phyloP scores from a whole-genome alignment of 2,888 invertebrate species.

The Papilio demoleus region DNA sequence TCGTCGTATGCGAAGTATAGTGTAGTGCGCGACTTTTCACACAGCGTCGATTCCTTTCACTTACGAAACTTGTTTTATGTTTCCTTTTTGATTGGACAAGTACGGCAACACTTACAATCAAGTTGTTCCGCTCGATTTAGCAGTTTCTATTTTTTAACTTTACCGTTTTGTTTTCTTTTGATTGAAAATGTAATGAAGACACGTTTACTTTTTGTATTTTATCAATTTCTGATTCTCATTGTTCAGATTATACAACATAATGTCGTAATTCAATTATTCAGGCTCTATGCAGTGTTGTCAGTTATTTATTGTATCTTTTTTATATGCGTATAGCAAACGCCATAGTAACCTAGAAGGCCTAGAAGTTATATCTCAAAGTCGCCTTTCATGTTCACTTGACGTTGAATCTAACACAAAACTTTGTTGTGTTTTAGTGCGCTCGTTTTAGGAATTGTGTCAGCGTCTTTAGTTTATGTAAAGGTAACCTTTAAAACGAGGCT shows the following conservation, averaged over 20 bases:
- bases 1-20: constrained; percentile 17
- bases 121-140: constrained; percentile 33
- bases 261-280: constrained; percentile 13
- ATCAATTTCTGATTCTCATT: constrained; percentile 20
- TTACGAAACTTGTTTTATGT: constrained; percentile 36
- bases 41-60: constrained; percentile 37
- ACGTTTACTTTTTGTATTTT: constrained; percentile 22
- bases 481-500: background rate
- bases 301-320: background rate
- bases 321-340: background rate
- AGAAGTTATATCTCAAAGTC: background rate
- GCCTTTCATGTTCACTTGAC: background rate
- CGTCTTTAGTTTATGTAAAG: background rate
- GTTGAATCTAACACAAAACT: background rate
- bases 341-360: background rate
- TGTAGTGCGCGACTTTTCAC: constrained; percentile 18
- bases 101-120: constrained; percentile 25
- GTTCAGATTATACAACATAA: constrained; percentile 20
- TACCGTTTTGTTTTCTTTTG: constrained; percentile 10
- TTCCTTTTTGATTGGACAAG: constrained; percentile 37
- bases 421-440: background rate
- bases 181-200: constrained; percentile 14
- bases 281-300: background rate
- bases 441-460: constrained; percentile 3
- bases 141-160: constrained; percentile 34